These are phyloP conservation scores for Tuta absoluta DNA, from an alignment of 2,888 invertebrate genomes.

Conservation along the genomic window DNA sequence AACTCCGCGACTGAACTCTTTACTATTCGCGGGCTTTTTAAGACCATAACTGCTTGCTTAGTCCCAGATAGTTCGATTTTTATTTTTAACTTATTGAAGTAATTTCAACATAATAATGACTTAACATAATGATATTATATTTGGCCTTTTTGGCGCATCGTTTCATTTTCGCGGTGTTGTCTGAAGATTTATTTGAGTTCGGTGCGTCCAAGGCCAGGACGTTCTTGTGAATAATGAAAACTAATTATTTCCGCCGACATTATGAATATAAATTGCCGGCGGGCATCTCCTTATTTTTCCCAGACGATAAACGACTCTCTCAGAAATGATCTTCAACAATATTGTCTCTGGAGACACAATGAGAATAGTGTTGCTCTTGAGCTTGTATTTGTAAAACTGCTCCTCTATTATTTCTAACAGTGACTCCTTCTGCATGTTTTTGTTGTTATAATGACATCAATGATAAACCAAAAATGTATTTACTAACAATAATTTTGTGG, in stretches of 20 bases:
- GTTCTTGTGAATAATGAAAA: constrained; percentile 54
- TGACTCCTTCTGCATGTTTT: too few species aligned
- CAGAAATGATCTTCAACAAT: constrained; percentile 48
- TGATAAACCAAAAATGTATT: too few species aligned
- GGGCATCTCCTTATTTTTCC: constrained; percentile 52
- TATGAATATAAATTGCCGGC: constrained; percentile 59
- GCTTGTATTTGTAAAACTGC: not conserved
- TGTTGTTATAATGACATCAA: too few species aligned
- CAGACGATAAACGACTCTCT: constrained; percentile 41
- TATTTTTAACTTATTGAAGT: too few species aligned
- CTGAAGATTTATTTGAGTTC: constrained; percentile 30
- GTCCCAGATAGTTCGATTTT: too few species aligned
- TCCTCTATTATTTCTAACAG: not conserved
- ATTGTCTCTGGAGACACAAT: constrained; percentile 34
- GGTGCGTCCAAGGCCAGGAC: constrained; percentile 12
- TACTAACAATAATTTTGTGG: too few species aligned
- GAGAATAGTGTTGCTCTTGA: constrained; percentile 7
- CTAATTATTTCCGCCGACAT: constrained; percentile 57
- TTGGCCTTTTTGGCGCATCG: not conserved
- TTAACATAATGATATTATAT: not conserved
- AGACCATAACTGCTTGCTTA: too few species aligned
- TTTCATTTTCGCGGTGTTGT: constrained; percentile 26
- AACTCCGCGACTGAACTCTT: too few species aligned
- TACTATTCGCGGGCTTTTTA: too few species aligned
- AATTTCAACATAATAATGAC: not conserved